These are phyloP conservation scores for Micrasema longulum DNA, from an alignment of 1,140 invertebrate species.

Conservation along the genomic window DNA sequence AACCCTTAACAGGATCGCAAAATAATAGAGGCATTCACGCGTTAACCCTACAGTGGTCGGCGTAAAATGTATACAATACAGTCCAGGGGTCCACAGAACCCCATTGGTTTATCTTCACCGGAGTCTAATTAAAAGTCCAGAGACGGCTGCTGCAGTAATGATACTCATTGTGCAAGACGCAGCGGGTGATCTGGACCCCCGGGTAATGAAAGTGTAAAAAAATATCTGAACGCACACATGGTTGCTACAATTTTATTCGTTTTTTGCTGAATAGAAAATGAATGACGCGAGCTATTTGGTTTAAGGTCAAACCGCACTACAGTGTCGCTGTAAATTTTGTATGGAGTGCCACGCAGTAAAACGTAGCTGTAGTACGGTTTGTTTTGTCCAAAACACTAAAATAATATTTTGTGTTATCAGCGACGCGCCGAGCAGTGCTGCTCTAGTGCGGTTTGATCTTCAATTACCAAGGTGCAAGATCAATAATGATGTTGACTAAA, in stretches of 20 bases:
- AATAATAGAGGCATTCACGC: conserved; percentile 24
- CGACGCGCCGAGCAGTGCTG: too few species aligned
- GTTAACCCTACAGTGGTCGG: conserved; percentile 16
- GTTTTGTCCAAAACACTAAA: too few species aligned
- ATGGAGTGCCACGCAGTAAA: neutral
- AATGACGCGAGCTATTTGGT: too few species aligned
- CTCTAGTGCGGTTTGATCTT: too few species aligned
- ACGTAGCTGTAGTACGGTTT: neutral
- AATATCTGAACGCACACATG: neutral
- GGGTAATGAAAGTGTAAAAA: neutral
- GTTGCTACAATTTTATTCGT: neutral
- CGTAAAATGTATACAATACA: conserved; percentile 13
- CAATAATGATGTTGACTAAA: too few species aligned
- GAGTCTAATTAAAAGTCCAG: conserved; percentile 34
- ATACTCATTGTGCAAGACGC: conserved; percentile 30
- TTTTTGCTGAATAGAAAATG: neutral
- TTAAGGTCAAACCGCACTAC: too few species aligned
- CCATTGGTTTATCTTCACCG: conserved; percentile 6
- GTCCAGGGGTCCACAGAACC: conserved; percentile 20
- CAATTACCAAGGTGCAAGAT: too few species aligned
- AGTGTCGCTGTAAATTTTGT: too few species aligned
- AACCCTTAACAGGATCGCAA: neutral
- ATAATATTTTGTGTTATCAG: too few species aligned
- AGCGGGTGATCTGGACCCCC: conserved; percentile 29
- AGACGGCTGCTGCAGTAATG: conserved; percentile 23